phyloP scores from a whole-genome alignment of 2,113 vertebrate species.

The Tachysurus fulvidraco region DNA sequence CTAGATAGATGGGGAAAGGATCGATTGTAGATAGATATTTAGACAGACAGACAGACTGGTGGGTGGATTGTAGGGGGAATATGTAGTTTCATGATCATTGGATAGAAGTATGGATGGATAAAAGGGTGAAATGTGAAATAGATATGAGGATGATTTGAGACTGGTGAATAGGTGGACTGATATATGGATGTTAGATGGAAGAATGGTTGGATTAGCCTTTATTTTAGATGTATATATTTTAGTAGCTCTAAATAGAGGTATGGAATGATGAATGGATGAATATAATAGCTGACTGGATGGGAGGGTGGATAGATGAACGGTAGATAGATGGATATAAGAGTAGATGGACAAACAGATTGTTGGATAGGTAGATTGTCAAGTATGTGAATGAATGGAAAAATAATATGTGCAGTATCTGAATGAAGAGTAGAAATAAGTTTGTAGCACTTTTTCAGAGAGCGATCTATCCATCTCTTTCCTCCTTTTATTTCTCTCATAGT shows the following conservation, averaged over 20 bases:
- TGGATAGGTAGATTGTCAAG: background rate
- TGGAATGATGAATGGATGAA: background rate
- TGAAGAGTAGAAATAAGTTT: background rate
- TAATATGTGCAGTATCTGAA: background rate
- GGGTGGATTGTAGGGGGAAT: no score
- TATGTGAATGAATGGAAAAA: background rate
- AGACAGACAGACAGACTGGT: background rate
- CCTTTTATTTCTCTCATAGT: conserved; percentile 35
- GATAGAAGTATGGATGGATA: background rate
- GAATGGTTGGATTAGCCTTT: background rate
- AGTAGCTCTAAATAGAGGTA: background rate
- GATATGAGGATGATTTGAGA: background rate
- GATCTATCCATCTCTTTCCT: background rate
- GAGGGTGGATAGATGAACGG: background rate
- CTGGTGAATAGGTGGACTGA: background rate
- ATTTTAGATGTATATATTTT: no score
- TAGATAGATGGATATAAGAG: background rate
- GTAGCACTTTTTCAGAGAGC: background rate
- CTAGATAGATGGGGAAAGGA: no score
- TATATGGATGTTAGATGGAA: background rate
- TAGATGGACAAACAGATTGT: background rate
- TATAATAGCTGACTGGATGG: background rate
- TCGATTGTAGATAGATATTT: background rate
- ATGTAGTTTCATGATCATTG: no score
- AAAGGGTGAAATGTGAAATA: background rate